Conservation (phyloP, 2,113 vertebrate genomes). For the Tapirus terrestris region DNA sequence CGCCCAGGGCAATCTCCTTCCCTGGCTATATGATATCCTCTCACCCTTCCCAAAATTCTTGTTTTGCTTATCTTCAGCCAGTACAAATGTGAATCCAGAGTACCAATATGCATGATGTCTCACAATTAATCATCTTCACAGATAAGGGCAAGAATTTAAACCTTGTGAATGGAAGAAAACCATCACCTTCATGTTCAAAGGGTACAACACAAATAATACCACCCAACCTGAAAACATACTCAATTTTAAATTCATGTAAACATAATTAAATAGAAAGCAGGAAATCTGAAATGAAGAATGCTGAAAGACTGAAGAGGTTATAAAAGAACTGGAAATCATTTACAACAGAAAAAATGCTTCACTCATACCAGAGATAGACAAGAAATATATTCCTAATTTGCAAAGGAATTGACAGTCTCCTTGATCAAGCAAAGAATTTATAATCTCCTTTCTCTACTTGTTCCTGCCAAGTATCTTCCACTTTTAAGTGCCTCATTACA, state of each 20-base stretch:
- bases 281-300: not conserved
- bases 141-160: conserved; percentile 64
- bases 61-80: conserved; percentile 40
- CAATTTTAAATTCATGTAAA: conserved; percentile 37
- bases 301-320: not conserved
- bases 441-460: not conserved
- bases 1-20: not conserved
- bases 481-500: not conserved
- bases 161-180: not conserved
- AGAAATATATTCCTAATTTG: conserved; percentile 38
- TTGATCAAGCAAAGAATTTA: not conserved
- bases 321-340: conserved; percentile 22
- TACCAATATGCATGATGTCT: not conserved
- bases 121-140: not conserved
- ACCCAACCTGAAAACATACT: not conserved
- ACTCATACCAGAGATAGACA: not conserved
- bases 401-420: conserved; percentile 23
- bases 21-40: not conserved
- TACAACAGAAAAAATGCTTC: conserved; percentile 47
- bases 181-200: conserved; percentile 4
- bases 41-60: not conserved
- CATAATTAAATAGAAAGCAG: conserved; percentile 24
- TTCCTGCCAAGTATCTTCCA: not conserved
- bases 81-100: conserved; percentile 39
- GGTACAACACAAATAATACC: conserved; percentile 6